Base-by-base conservation (phyloP, 2,888 invertebrate species). In the Thereva nobilitata region DNA sequence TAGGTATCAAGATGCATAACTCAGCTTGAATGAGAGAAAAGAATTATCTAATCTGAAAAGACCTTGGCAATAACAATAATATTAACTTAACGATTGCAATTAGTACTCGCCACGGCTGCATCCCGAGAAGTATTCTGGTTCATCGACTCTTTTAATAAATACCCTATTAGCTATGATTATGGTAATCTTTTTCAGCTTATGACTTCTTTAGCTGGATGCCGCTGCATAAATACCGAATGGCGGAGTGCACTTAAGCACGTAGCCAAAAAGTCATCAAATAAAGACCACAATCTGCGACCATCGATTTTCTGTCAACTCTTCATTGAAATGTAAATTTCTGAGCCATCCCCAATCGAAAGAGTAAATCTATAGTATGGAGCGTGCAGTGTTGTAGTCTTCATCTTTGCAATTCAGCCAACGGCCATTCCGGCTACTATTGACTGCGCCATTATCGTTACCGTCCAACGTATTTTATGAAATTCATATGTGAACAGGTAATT, bases 401-500 rank as follows among this genome's bases (percentile, higher is more conserved):
- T 50, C 61, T 50, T 61, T 50, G 50, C 61, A 23, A 61, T 23
- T 23, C 23, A 23, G 23, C 23, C 23, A 23, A 23, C 23, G 23
- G 23, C 23, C 23, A 23, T 49, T 61, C 50, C 41, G 9, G 50
- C 50, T 23, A 50, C 41, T 61, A 49, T 49, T 61, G 61, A 49
- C 50, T 23, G 10, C 40, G 35, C 23, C 61, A 61, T 61, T 61
- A 61, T 61, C 61, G 50, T 61, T 50, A 61, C 64, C 42, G 53
- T 23, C 23, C 53, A 10, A 44, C 42, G 44, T 44, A 55, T 64
- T 64, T 64, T 64, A 54, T 64, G 64, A 64, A 64, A 64, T 64
- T 64, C 64, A 64, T 64, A 64, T 64, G 54, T 53, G 54, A 64
- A 54, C 44, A 55, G 45, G 68, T 66, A 68, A 68, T 68, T 68